Base-by-base conservation (phyloP, 2,797 vertebrate species). In the Thamnophis elegans region DNA sequence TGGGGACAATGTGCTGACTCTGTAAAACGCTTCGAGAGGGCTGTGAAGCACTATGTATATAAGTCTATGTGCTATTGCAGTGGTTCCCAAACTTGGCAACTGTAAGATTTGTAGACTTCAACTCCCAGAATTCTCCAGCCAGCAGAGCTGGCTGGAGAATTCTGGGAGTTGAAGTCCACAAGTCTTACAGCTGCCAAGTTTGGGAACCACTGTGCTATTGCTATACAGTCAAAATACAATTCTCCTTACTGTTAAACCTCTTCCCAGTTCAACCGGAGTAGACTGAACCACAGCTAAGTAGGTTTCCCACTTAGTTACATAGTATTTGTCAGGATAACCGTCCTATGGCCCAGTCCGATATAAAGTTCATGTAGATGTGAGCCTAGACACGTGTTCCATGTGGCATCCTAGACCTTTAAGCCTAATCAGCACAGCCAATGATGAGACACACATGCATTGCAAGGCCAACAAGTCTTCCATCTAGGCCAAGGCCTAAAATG, bases 211-310 rank as follows among this genome's bases (percentile, higher is more conserved):
- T n/a, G n/a, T n/a, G n/a, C n/a, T n/a, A n/a, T n/a, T n/a, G 58
- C 58, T 25, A 8, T 25, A 59, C 26, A 60, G 28, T n/a, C 60
- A 65, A 65, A n/a, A 26, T 12, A 65, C 11, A 60, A 65, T 65
- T 65, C 11, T 1, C 60, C 60, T 65, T 62, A 65, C 11, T 65
- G 26, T 65, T 97, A 96, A 97, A 89, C 94, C 88, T 94, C 91
- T 59, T 60, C 10, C 0, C n/a, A 42, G 32, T 58, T 73, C 55
- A 68, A 91, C 92, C 65, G 78, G 95, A 94, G 54, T 47, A 93
- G 7, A 90, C 89, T 47, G 1, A 1, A n/a, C 4, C 28, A 42
- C 36, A 32, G 16, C 11, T 16, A 65, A 87, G 25, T 47, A 86
- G 36, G 18, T 92, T 68, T 16, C n/a, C 78, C 56, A 28, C 42